Base-by-base conservation (phyloP, 2,797 vertebrate species). In the Acrossocheilus fasciatus region DNA sequence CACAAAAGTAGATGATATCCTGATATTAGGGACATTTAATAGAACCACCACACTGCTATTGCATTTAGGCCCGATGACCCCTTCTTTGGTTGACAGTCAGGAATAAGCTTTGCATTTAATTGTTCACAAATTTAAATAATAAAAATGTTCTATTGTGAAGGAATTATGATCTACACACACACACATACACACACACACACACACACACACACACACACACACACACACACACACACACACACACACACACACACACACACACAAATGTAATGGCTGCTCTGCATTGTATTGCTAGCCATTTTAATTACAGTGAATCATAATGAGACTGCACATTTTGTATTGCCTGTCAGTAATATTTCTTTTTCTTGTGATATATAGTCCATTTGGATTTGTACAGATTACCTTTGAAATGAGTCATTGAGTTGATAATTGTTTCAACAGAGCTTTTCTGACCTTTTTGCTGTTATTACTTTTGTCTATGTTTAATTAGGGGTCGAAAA, bases 401-500 rank as follows among this genome's bases (percentile, higher is more conserved):
- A 82, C 57, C 41, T 88, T 88, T 88, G 59, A 89, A 90, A 79
- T 57, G 81, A 88, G 41, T 66, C 52, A 88, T 89, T 86, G 84
- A 87, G 74, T 87, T 39, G 68, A 81, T 88, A 89, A 91, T 90
- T 86, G 78, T 86, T 89, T 90, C 81, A 87, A 77, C 86, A 85
- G 79, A 82, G 89, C 83, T 73, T 82, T 85, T 57, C 62, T 79
- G 89, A 92, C 90, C 90, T 87, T 89, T 89, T 84, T 86, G 45
- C 83, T 84, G 80, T 77, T 88, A 87, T 83, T 81, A 50, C 87
- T 84, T 90, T 89, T 89, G 77, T 87, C 85, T 74, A 72, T 89
- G 87, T 90, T 87, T 88, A 92, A 91, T 90, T 91, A 90, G 74
- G 62, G 79, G 86, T 83, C 85, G 62, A 77, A 89, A 84, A 86